A percentile compares a stretch with the other conserved stretches of the same genome.
phyloP scores from a whole-genome alignment of 1,140 invertebrate species.

The Gyrodactylus salaris region DNA sequence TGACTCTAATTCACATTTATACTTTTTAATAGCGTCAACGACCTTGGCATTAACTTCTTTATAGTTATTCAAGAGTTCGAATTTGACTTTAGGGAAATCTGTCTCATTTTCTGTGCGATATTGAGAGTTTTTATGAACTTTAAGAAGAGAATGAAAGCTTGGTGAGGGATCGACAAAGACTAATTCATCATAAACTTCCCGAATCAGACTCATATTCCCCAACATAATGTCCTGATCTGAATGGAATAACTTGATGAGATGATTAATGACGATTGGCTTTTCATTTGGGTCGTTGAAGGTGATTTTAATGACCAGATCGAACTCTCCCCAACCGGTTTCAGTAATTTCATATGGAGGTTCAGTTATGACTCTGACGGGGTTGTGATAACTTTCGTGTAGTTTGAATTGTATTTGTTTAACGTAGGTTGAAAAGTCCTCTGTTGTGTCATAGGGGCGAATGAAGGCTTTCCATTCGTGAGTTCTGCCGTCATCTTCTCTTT shows the following conservation, averaged over 20 bases:
- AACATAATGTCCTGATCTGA: constrained; percentile 22
- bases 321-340: constrained; percentile 98
- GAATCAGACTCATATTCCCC: constrained; percentile 44
- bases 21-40: not conserved
- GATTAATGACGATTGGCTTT: constrained; percentile 64
- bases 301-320: constrained; percentile 89
- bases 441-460: constrained; percentile 34
- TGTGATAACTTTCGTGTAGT: constrained; percentile 77
- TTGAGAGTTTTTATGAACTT: not conserved
- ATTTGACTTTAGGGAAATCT: not conserved
- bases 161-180: constrained; percentile 16
- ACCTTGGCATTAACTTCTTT: not conserved
- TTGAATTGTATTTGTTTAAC: constrained; percentile 90
- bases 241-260: constrained; percentile 64
- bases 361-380: constrained; percentile 51
- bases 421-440: constrained; percentile 51
- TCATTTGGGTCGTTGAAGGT: constrained; percentile 88
- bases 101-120: not conserved
- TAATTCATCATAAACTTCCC: constrained; percentile 81
- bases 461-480: constrained; percentile 97
- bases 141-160: not conserved
- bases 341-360: constrained; percentile 85
- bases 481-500: constrained; percentile 86
- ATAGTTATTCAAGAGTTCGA: not conserved
- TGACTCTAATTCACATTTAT: not conserved